Percentiles rank a stretch among this genome's conserved stretches.
Conservation (phyloP, 1,140 invertebrate species). For the Aphaenogaster floridana region DNA sequence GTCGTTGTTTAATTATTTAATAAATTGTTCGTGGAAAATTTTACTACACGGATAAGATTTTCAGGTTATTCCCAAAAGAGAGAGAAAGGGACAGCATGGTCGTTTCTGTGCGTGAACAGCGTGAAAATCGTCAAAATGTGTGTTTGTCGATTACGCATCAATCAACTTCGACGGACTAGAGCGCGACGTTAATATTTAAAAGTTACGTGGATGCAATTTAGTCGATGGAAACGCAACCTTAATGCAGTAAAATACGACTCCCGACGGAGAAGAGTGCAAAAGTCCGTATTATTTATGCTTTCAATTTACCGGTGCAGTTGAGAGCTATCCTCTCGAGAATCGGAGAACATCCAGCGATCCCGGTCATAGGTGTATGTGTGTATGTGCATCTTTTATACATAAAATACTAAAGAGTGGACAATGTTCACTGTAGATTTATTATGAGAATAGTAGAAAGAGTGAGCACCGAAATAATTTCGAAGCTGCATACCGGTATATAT, state of each 20-base stretch:
- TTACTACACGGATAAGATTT: not conserved
- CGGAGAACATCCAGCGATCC: not conserved
- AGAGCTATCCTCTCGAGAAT: slow-evolving; percentile 7
- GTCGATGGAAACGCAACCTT: not conserved
- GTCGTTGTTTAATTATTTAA: not conserved
- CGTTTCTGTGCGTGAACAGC: not conserved
- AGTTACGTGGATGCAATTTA: not conserved
- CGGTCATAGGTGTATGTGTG: not conserved
- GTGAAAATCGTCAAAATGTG: not conserved
- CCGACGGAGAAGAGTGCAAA: not conserved
- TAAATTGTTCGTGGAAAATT: not conserved
- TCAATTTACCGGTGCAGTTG: slow-evolving; percentile 7
- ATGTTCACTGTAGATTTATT: not conserved
- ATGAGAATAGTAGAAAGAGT: not conserved
- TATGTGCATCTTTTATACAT: not conserved
- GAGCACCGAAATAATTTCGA: not conserved
- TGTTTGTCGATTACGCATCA: not conserved
- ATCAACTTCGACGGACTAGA: not conserved
- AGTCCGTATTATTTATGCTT: slow-evolving; percentile 38
- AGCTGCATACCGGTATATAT: not conserved
- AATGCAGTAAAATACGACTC: slow-evolving; percentile 9
- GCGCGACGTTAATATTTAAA: slow-evolving; percentile 20
- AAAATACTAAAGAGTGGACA: not conserved
- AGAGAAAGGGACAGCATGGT: not conserved
- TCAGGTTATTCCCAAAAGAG: not conserved